These are phyloP conservation scores for Acanthornis magna DNA, from an alignment of 2,797 vertebrate species.

Conservation along the genomic window DNA sequence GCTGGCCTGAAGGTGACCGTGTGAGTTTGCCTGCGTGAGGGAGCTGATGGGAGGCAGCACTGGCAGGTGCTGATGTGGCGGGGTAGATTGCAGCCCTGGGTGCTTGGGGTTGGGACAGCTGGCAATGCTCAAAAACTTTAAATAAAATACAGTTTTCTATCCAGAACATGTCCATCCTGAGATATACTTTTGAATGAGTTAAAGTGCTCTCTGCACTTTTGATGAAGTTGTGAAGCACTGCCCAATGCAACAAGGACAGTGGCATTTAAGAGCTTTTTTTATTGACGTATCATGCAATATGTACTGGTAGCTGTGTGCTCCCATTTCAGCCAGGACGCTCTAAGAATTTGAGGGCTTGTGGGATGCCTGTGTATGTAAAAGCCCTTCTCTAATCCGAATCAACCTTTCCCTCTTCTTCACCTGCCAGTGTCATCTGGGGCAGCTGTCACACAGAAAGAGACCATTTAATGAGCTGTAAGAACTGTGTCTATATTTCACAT, in stretches of 20 bases:
- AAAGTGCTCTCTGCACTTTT: neutral
- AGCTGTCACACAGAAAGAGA: neutral
- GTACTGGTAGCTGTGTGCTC: neutral
- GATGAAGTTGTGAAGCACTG: neutral
- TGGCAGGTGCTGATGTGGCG: rapidly evolving
- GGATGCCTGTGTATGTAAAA: neutral
- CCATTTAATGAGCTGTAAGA: neutral
- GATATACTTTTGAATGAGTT: neutral
- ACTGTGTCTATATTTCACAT: neutral
- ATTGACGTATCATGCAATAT: neutral
- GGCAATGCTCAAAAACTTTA: neutral
- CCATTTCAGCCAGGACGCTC: neutral
- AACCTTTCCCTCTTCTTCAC: neutral
- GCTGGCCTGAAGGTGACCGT: rapidly evolving
- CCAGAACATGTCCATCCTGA: neutral
- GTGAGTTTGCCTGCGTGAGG: neutral
- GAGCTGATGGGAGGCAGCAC: neutral
- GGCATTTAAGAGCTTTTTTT: neutral
- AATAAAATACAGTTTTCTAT: neutral
- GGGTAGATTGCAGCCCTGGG: rapidly evolving
- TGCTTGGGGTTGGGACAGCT: neutral
- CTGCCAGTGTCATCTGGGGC: neutral
- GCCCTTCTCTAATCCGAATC: neutral
- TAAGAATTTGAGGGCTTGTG: neutral
- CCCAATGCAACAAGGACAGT: neutral